Evolutionary conservation across 2,888 invertebrate genomes (phyloP).

Genomic region (Harmothoe impar): DNA sequence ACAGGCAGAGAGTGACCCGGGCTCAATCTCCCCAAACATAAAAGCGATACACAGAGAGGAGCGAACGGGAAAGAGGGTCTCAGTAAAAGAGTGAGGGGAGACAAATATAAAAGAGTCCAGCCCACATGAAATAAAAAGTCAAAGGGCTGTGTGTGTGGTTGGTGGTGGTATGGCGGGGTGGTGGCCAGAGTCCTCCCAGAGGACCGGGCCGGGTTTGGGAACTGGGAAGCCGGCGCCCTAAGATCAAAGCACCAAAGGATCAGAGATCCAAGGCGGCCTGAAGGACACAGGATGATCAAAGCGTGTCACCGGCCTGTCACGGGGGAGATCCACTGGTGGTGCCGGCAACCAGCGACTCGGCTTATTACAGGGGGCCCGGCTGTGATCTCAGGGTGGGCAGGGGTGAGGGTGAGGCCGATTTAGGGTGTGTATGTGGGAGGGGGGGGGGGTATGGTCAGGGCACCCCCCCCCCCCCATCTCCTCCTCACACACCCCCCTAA

Average conservation of each 20-base stretch:
- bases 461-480: not conserved
- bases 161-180: not conserved
- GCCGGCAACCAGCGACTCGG: slow-evolving; percentile 31
- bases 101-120: not conserved
- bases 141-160: slow-evolving; percentile 4
- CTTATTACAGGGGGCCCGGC: slow-evolving; percentile 28
- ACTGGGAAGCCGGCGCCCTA: not conserved
- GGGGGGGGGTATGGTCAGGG: not conserved
- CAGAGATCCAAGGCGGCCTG: slow-evolving; percentile 49
- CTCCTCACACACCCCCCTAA: too few species aligned
- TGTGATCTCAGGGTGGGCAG: slow-evolving; percentile 32
- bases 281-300: slow-evolving; percentile 55
- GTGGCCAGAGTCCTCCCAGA: slow-evolving; percentile 1
- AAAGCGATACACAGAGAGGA: slow-evolving; percentile 44
- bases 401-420: not conserved
- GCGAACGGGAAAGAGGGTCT: not conserved
- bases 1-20: not conserved
- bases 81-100: not conserved
- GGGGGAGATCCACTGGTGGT: slow-evolving; percentile 55
- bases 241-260: slow-evolving; percentile 56
- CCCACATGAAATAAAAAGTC: slow-evolving; percentile 7
- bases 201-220: not conserved
- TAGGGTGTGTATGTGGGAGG: not conserved
- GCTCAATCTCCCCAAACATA: slow-evolving; percentile 40
- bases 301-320: slow-evolving; percentile 35